Evolutionary conservation across 1,140 invertebrate genomes (phyloP).

Genomic region (Sogatella furcifera): DNA sequence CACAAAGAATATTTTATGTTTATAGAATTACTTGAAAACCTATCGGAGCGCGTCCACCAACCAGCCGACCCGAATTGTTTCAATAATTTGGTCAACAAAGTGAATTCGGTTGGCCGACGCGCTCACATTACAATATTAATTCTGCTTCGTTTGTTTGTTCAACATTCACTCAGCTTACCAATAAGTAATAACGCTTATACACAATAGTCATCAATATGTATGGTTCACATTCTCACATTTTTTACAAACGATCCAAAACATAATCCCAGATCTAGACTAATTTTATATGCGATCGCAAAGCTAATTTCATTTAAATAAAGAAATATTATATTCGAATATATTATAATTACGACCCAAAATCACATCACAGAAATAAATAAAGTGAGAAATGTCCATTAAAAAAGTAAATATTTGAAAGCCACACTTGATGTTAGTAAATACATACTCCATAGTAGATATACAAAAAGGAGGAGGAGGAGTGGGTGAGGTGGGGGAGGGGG

Average conservation of each 20-base stretch:
- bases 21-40: slow-evolving; percentile 15
- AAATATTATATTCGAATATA: slow-evolving; percentile 1
- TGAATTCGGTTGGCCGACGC: slow-evolving; percentile 6
- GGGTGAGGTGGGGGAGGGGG: neutral
- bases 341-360: slow-evolving; percentile 4
- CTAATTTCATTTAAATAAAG: slow-evolving; percentile 8
- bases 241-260: slow-evolving; percentile 11
- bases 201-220: neutral
- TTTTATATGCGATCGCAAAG: slow-evolving; percentile 8
- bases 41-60: neutral
- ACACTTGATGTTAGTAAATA: slow-evolving; percentile 17
- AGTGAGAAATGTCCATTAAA: slow-evolving; percentile 14
- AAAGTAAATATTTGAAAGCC: slow-evolving; percentile 16
- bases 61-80: too few species aligned
- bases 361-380: slow-evolving; percentile 17
- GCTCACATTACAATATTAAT: slow-evolving; percentile 1
- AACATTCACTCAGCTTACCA: slow-evolving; percentile 6
- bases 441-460: slow-evolving; percentile 14
- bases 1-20: slow-evolving; percentile 18
- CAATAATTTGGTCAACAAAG: too few species aligned
- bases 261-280: slow-evolving; percentile 9
- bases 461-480: slow-evolving; percentile 7
- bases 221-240: slow-evolving; percentile 10
- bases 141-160: neutral
- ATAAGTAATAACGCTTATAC: neutral